These are phyloP conservation scores for Didymodactylos carnosus DNA, from an alignment of 2,888 invertebrate species.

Conservation along the genomic window DNA sequence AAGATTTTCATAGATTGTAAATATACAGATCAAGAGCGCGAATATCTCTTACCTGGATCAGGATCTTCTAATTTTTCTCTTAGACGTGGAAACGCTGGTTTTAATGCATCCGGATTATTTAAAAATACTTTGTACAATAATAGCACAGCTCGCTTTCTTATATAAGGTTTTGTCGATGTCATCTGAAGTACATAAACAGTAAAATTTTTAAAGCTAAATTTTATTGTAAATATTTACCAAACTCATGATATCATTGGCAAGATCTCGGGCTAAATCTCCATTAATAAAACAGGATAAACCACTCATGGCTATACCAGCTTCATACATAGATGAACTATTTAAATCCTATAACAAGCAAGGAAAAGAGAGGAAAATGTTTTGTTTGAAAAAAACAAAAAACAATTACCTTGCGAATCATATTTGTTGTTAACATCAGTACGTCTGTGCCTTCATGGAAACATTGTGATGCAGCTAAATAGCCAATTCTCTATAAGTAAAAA, in stretches of 20 bases:
- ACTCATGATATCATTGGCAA: conserved; percentile 96
- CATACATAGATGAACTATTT: conserved; percentile 91
- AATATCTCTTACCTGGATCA: conserved; percentile 56
- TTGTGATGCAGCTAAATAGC: conserved; percentile 90
- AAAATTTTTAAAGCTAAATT: neutral
- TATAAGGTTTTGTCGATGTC: conserved; percentile 78
- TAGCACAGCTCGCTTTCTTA: conserved; percentile 91
- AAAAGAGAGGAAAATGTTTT: neutral
- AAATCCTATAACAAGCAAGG: conserved; percentile 46
- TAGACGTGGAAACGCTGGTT: conserved; percentile 91
- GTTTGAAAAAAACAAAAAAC: neutral
- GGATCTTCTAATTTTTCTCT: conserved; percentile 97
- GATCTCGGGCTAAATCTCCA: conserved; percentile 78
- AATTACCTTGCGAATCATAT: conserved; percentile 63
- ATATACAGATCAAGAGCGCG: too few species aligned
- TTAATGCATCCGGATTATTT: conserved; percentile 86
- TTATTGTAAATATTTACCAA: too few species aligned
- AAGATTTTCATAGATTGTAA: neutral
- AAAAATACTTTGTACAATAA: conserved; percentile 99
- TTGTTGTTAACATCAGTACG: conserved; percentile 92
- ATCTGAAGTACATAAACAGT: conserved; percentile 36
- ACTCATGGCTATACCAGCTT: conserved; percentile 84
- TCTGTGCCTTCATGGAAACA: conserved; percentile 94
- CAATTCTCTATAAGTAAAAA: conserved; percentile 36
- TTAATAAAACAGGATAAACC: conserved; percentile 94